phyloP scores from a whole-genome alignment of 2,888 invertebrate genomes.

The Lycaena phlaeas region DNA sequence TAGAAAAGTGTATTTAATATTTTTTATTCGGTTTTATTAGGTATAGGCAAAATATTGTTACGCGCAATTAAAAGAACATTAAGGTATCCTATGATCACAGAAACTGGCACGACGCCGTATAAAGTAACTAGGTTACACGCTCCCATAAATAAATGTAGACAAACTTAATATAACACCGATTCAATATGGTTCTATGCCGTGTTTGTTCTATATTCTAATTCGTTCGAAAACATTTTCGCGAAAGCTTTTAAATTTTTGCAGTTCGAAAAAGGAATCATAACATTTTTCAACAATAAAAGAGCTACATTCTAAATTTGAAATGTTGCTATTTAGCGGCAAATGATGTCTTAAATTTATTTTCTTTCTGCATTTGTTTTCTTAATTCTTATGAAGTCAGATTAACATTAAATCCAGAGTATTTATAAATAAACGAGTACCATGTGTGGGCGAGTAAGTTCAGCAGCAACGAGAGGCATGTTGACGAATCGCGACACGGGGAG shows the following conservation, averaged over 20 bases:
- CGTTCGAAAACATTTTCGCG: not conserved
- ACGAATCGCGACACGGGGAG: slow-evolving; percentile 37
- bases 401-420: too few relatives aligned
- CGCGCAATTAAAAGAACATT: slow-evolving; percentile 23
- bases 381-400: too few relatives aligned
- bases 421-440: too few relatives aligned
- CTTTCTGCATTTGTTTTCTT: too few relatives aligned
- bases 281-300: not conserved
- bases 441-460: not conserved
- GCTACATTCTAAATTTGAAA: not conserved
- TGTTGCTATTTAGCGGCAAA: not conserved
- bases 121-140: slow-evolving; percentile 12
- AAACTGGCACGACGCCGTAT: slow-evolving; percentile 15
- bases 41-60: slow-evolving; percentile 12
- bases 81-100: slow-evolving; percentile 14
- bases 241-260: not conserved
- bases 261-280: not conserved
- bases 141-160: slow-evolving; percentile 3
- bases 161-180: not conserved
- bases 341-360: too few relatives aligned
- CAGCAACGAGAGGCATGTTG: slow-evolving; percentile 7
- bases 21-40: too few relatives aligned
- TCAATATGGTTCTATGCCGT: not conserved
- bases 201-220: not conserved
- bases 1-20: too few relatives aligned